Evolutionary conservation across 2,888 invertebrate genomes (phyloP).

Genomic region (Ornithoptera alexandrae): DNA sequence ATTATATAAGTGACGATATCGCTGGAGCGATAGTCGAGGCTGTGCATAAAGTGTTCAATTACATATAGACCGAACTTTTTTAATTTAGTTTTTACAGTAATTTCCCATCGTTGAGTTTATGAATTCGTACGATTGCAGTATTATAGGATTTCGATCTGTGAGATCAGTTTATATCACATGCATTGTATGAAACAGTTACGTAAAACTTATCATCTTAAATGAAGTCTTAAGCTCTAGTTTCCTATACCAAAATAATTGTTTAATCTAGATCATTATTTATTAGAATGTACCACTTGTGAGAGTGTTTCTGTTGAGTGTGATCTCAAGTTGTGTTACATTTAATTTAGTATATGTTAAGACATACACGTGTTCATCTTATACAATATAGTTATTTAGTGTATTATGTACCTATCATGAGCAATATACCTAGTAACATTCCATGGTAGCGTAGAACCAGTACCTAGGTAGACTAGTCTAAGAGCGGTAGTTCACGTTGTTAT

Average conservation of each 20-base stretch:
- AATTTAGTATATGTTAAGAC: constrained; percentile 49
- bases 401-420: constrained; percentile 56
- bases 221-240: constrained; percentile 65
- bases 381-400: constrained; percentile 45
- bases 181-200: constrained; percentile 44
- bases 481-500: constrained; percentile 53
- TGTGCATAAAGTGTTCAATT: constrained; percentile 80
- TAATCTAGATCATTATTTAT: constrained; percentile 76
- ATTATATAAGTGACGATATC: constrained; percentile 63
- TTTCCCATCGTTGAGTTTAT: constrained; percentile 76
- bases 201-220: constrained; percentile 40
- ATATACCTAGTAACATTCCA: constrained; percentile 60
- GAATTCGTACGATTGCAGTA: constrained; percentile 65
- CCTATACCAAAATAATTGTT: constrained; percentile 74
- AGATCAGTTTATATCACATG: constrained; percentile 49
- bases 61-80: constrained; percentile 59
- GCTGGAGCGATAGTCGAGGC: constrained; percentile 69
- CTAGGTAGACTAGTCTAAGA: constrained; percentile 62
- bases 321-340: constrained; percentile 65
- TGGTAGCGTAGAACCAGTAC: constrained; percentile 63
- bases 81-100: constrained; percentile 59
- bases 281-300: constrained; percentile 60
- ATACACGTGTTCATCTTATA: constrained; percentile 62
- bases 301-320: constrained; percentile 69
- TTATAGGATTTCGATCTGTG: constrained; percentile 58